Conservation (phyloP, 1,140 invertebrate genomes). For the Orius laevigatus region DNA sequence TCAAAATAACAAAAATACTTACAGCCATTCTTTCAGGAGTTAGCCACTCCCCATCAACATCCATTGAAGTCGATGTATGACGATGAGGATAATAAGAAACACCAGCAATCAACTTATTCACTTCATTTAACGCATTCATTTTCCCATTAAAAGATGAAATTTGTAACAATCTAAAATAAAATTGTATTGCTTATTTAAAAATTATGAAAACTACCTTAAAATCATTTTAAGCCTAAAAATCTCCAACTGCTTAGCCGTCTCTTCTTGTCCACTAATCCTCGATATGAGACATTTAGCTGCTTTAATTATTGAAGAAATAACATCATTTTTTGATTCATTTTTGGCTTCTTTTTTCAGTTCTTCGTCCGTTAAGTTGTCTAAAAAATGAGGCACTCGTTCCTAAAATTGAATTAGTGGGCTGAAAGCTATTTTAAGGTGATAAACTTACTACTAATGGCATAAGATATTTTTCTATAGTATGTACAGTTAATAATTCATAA, state of each 20-base stretch:
- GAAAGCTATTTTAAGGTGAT: neutral
- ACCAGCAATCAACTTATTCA: conserved; percentile 90
- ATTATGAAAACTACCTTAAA: conserved; percentile 34
- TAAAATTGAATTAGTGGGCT: conserved; percentile 24
- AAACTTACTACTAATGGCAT: conserved; percentile 75
- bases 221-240: conserved; percentile 95
- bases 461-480: conserved; percentile 82
- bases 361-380: conserved; percentile 92
- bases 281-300: conserved; percentile 75
- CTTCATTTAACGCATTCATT: conserved; percentile 98
- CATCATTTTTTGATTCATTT: conserved; percentile 87
- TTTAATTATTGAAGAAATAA: conserved; percentile 77
- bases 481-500: conserved; percentile 76
- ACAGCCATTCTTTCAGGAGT: conserved; percentile 87
- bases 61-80: conserved; percentile 35
- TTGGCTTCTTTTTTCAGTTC: conserved; percentile 93
- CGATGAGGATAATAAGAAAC: conserved; percentile 72
- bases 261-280: conserved; percentile 59
- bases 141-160: conserved; percentile 98
- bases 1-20: conserved; percentile 28
- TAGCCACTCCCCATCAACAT: conserved; percentile 82
- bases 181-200: neutral
- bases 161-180: conserved; percentile 57
- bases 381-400: conserved; percentile 79
- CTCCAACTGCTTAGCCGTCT: conserved; percentile 75